Evolutionary conservation across 92 coral and sea anemone genomes (phyloP).

Genomic region (Galaxea fascicularis): DNA sequence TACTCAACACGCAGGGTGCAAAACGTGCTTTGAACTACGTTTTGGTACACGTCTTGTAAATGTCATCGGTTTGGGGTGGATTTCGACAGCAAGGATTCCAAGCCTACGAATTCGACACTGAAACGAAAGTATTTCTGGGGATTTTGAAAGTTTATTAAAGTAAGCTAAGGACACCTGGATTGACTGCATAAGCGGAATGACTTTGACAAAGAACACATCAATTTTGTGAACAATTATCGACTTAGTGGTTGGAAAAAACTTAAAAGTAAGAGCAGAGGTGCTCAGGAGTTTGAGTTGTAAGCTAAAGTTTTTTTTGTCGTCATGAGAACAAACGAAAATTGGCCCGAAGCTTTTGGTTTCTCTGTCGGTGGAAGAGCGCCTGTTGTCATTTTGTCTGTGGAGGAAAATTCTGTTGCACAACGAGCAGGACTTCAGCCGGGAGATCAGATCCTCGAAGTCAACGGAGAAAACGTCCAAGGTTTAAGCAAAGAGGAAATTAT

Average conservation of each 20-base stretch:
- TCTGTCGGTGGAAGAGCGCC: constrained; percentile 93
- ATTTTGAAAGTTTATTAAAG: not conserved
- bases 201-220: constrained; percentile 28
- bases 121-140: constrained; percentile 6
- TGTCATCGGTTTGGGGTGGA: constrained; percentile 31
- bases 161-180: constrained; percentile 16
- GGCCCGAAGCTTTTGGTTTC: constrained; percentile 98
- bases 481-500: constrained; percentile 86
- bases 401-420: constrained; percentile 93
- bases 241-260: constrained; percentile 26
- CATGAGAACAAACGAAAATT: constrained; percentile 89
- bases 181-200: constrained; percentile 17
- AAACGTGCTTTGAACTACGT: constrained; percentile 10
- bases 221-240: constrained; percentile 6
- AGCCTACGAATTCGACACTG: constrained; percentile 6
- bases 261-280: not conserved
- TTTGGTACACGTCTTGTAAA: not conserved
- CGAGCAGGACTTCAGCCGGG: constrained; percentile 97
- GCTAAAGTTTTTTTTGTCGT: not conserved
- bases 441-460: constrained; percentile 95
- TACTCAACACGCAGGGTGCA: not conserved
- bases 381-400: constrained; percentile 93
- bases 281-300: not conserved
- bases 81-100: constrained; percentile 33
- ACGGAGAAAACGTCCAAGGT: constrained; percentile 96